Evolutionary conservation across 2,888 invertebrate species (phyloP), one percentile per base, ranked within the genome.

Genomic region (Aelia acuminata): DNA sequence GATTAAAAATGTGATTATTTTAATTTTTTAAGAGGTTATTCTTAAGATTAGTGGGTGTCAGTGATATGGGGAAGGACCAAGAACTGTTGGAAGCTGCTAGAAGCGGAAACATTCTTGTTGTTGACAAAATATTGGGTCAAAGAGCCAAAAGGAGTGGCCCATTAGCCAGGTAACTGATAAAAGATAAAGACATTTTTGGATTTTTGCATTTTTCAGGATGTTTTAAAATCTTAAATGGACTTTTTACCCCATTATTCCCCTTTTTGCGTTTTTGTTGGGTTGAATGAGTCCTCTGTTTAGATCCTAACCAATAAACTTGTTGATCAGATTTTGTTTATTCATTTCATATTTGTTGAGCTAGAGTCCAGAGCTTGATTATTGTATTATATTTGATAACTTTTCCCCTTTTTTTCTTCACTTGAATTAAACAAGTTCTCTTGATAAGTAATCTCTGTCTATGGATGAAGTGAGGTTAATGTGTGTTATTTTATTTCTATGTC

Each of bases 31-130:
- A 49, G 87, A 49, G 50, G 53, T 49, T 35, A 31, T 48, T 80
- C 26, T 75, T 84, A 48, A 75, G 26, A 57, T 47, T 80, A 49
- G 75, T 75, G 87, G 53, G 87, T 87, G 87, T 75, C 43, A 80
- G 87, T 93, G 92, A 92, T 92, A 98, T 98, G 98, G 98, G 98
- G 92, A 98, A 98, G 94, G 98, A 98, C 93, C 97, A 98, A 93
- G 98, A 98, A 94, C 95, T 98, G 93, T 94, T 98, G 93, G 98
- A 98, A 92, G 98, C 98, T 91, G 97, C 98, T 91, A 95, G 98
- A 92, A 97, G 96, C 94, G 98, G 98, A 92, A 97, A 98, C 93
- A 95, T 96, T 92, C 94, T 95, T 91, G 95, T 96, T 91, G 97
- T 98, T 91, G 98, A 98, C 93, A 98, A 97, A 94, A 96, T 98